A percentile compares a stretch with the other conserved stretches of the same genome.
Evolutionary conservation across 2,113 vertebrate genomes (phyloP).

Genomic region (Amblyornis subalaris): DNA sequence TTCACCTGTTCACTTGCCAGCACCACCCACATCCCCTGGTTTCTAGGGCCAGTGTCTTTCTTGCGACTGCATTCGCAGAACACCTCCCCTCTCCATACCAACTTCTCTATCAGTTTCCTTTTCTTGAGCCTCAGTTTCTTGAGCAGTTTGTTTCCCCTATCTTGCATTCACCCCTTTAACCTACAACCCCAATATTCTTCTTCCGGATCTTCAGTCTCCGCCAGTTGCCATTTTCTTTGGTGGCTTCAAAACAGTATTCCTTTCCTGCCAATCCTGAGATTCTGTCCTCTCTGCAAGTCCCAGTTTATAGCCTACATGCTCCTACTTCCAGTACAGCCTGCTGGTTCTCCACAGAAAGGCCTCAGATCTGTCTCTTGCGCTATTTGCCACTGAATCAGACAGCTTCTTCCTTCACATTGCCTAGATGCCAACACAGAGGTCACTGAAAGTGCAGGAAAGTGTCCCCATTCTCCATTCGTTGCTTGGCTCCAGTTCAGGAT

Average conservation of each 20-base stretch:
- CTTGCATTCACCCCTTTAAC: not conserved
- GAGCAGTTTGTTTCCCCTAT: not conserved
- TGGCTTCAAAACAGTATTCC: not conserved
- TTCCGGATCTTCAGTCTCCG: not conserved
- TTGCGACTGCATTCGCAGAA: not conserved
- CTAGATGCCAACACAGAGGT: slow-evolving; percentile 30
- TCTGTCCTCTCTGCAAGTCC: not conserved
- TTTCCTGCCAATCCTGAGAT: not conserved
- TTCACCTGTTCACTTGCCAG: not conserved
- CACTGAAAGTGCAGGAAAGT: slow-evolving; percentile 24
- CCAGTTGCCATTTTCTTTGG: not conserved
- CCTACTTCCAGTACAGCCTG: not conserved
- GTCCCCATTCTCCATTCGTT: not conserved
- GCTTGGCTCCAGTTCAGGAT: not conserved
- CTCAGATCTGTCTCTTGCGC: not conserved
- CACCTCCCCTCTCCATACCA: not conserved
- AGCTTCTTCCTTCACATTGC: not conserved
- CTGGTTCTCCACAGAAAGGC: not conserved
- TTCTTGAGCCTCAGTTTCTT: not conserved
- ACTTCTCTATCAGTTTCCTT: not conserved
- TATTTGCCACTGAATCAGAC: not conserved
- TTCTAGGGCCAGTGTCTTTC: not conserved
- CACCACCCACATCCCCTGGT: accelerated
- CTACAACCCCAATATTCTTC: not conserved
- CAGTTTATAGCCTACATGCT: not conserved